Evolutionary conservation across 2,888 invertebrate genomes (phyloP), one percentile per base, ranked within the genome.

Genomic region (Tiliacea aurago): DNA sequence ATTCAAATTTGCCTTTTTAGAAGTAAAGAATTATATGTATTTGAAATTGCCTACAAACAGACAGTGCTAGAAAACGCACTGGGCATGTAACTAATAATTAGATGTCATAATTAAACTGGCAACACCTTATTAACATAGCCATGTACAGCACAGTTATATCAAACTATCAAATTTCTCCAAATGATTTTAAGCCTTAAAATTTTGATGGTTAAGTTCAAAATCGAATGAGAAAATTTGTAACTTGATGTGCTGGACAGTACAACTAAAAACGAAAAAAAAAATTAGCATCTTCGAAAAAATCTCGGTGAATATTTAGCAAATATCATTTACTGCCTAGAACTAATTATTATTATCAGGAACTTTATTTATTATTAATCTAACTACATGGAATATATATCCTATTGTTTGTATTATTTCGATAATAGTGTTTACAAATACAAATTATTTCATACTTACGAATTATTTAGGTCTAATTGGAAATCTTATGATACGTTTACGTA

Each of bases 1-100:
- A 79, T 64, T 79, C 59, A 68, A 78, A 72, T 73, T 84, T 77
- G 72, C 69, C 73, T 58, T 78, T 75, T 81, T 76, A 81, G 69
- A 69, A 33, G 11, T 43, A 75, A 71, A 85, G 68, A 56, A 56
- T 49, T n/a, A 55, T 55, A 37, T 37, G 37, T 37, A 51, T 64
- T 69, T 63, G 43, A 75, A 74, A 74, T 65, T 41, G 58, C 13
- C 33, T 56, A 66, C 41, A 41, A n/a, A 28, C 51, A 41, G 63
- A 62, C 51, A 79, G 63, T 64, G 73, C 28, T 53, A 59, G 20
- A 23, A 79, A 58, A 23, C 20, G 33, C 20, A 47, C 64, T 61
- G 43, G 20, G 23, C 49, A 18, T 59, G 20, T 80, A 23, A 76
- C 47, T 63, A 63, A 23, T 59, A 47, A 67, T n/a, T n/a, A 73